Evolutionary conservation across 1,140 invertebrate genomes (phyloP).

Genomic region (Manduca sexta): DNA sequence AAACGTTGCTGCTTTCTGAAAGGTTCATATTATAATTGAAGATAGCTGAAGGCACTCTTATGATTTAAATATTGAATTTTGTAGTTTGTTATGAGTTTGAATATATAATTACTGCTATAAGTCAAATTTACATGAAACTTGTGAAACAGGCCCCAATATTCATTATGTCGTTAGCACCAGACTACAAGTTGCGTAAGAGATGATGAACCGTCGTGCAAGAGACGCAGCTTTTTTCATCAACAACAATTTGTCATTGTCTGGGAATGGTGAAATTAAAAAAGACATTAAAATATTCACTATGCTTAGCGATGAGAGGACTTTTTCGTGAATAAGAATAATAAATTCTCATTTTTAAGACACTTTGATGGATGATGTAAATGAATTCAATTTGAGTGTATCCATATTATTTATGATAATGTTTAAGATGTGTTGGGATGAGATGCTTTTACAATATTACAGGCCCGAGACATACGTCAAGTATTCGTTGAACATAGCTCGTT

Average conservation of each 20-base stretch:
- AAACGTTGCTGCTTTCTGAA: too few species aligned
- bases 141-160: too few species aligned
- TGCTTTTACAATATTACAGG: too few species aligned
- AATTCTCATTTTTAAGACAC: slow-evolving; percentile 16
- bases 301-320: slow-evolving; percentile 20
- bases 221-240: slow-evolving; percentile 1
- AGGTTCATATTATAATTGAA: too few species aligned
- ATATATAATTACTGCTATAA: too few species aligned
- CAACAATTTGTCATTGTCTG: slow-evolving; percentile 18
- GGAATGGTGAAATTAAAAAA: slow-evolving; percentile 14
- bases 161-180: too few species aligned
- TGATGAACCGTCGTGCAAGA: not conserved
- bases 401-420: not conserved
- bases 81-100: too few species aligned
- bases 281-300: slow-evolving; percentile 24
- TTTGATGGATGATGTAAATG: slow-evolving; percentile 33
- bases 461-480: too few species aligned
- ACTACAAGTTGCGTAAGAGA: slow-evolving; percentile 3
- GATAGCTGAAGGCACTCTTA: too few species aligned
- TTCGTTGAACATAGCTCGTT: too few species aligned
- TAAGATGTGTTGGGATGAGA: not conserved
- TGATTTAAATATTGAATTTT: too few species aligned
- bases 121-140: too few species aligned
- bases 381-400: slow-evolving; percentile 23
- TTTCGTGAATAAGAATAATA: slow-evolving; percentile 21